Evolutionary conservation across 2,113 vertebrate species (phyloP).

Genomic region (Podarcis raffonei): DNA sequence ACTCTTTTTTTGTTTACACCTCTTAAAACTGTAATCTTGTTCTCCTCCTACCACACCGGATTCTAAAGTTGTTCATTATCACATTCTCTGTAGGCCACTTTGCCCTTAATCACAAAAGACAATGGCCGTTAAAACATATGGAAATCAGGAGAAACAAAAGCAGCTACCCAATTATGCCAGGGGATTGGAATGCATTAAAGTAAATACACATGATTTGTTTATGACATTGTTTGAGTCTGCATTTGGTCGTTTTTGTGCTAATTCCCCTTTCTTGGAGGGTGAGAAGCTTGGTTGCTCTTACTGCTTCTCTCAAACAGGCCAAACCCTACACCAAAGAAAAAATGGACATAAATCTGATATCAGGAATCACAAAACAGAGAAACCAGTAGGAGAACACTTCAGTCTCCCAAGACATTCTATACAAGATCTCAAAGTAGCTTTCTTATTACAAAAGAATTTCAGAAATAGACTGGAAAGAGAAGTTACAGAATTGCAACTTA

Average conservation of each 20-base stretch:
- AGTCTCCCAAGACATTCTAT: no score
- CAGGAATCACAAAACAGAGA: no score
- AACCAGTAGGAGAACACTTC: no score
- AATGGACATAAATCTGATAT: no score
- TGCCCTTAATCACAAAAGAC: constrained; percentile 9
- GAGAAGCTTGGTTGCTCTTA: not conserved
- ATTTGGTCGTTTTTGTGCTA: not conserved
- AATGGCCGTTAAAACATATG: not conserved
- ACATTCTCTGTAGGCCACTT: not conserved
- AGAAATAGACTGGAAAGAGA: no score
- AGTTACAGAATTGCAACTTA: no score
- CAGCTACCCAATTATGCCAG: not conserved
- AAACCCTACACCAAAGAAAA: not conserved
- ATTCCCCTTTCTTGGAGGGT: not conserved
- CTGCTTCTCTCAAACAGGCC: not conserved
- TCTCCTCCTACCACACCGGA: not conserved
- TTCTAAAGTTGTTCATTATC: not conserved
- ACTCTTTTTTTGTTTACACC: not conserved
- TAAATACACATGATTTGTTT: not conserved
- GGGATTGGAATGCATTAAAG: not conserved
- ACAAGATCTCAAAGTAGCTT: no score
- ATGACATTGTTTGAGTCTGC: not conserved
- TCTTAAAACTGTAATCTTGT: not conserved
- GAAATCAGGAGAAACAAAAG: constrained; percentile 7
- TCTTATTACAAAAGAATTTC: no score